These are phyloP conservation scores for Megaptera novaeangliae DNA, from an alignment of 2,113 vertebrate genomes.

Conservation along the genomic window DNA sequence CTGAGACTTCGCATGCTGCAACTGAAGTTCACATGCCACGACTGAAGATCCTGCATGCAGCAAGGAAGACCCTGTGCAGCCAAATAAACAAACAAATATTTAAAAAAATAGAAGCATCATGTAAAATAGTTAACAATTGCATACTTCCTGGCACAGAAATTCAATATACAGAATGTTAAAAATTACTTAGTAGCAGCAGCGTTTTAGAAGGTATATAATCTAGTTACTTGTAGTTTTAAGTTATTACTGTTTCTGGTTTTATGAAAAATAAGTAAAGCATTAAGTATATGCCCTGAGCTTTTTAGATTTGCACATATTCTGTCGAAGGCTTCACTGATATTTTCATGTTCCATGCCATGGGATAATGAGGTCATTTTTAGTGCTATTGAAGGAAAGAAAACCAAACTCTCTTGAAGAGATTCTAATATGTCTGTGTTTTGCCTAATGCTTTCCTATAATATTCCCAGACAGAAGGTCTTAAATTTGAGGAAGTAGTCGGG, in stretches of 20 bases:
- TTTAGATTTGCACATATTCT: not conserved
- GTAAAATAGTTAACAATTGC: not conserved
- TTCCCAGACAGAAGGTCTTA: not conserved
- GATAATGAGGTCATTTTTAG: not conserved
- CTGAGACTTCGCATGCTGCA: no score
- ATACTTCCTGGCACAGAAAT: constrained; percentile 26
- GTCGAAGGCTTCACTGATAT: not conserved
- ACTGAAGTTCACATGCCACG: no score
- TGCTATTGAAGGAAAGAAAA: constrained; percentile 20
- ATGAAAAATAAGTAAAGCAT: not conserved
- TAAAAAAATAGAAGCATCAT: not conserved
- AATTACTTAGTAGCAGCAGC: not conserved
- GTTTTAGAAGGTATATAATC: not conserved
- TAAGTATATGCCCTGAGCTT: not conserved
- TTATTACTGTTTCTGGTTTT: not conserved
- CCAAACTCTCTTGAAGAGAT: not conserved
- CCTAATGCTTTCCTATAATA: not conserved
- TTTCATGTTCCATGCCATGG: not conserved
- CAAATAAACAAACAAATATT: no score
- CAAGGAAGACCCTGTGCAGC: no score
- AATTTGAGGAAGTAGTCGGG: not conserved
- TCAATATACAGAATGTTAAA: not conserved
- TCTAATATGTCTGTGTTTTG: not conserved
- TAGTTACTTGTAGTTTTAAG: not conserved
- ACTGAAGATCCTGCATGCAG: no score